Percentiles rank a stretch among this genome's conserved stretches.
These are phyloP conservation scores for Rugalucina vietnamica DNA, from an alignment of 2,888 invertebrate genomes.

Conservation along the genomic window DNA sequence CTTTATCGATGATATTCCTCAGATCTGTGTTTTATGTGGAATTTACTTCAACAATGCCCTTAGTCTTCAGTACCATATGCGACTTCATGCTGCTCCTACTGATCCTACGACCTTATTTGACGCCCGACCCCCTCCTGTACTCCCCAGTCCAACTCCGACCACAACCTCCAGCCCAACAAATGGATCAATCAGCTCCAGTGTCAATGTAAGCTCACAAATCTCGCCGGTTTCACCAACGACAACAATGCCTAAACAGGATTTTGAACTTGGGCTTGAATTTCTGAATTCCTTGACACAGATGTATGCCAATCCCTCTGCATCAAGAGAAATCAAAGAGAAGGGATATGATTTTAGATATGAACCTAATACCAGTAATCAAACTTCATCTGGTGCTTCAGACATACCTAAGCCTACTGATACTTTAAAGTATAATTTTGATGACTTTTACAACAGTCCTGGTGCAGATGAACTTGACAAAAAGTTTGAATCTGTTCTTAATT, in stretches of 20 bases:
- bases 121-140: neutral
- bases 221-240: neutral
- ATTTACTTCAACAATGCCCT: conserved; percentile 51
- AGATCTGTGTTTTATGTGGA: conserved; percentile 50
- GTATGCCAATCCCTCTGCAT: neutral
- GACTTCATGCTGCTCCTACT: conserved; percentile 31
- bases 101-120: neutral
- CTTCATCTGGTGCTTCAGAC: neutral
- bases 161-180: neutral
- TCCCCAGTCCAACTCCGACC: neutral
- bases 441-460: neutral
- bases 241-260: neutral
- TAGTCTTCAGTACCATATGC: conserved; percentile 55
- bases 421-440: conserved; percentile 3
- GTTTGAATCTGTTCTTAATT: conserved; percentile 2
- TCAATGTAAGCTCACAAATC: neutral
- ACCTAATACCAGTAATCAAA: neutral
- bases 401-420: neutral
- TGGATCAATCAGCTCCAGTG: neutral
- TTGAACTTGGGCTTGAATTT: neutral
- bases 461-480: neutral
- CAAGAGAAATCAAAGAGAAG: neutral
- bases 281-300: neutral
- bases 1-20: conserved; percentile 2
- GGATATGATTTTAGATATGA: conserved; percentile 5